Base-by-base conservation (phyloP, 1,140 invertebrate species). In the Trichonephila clavata region DNA sequence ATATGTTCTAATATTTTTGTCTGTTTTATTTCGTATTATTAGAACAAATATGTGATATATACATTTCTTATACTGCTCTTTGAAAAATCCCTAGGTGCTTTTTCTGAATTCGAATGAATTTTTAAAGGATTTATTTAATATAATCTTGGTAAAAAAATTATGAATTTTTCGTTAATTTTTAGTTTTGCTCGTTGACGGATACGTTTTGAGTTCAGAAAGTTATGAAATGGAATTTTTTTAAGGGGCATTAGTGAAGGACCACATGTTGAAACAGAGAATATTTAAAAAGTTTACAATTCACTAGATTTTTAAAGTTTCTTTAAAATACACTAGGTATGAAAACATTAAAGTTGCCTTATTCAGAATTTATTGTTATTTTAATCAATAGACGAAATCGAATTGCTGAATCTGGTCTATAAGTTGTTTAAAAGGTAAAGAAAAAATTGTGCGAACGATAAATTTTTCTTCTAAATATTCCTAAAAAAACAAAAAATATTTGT, bases 41-140 rank as follows among this genome's bases (percentile, higher is more conserved):
- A 59, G 43, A 16, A 60, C n/a, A 84, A 59, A 59, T 50, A 50
- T 84, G 83, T 84, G 83, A 84, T 84, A 84, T 84, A 84, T 84
- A 84, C 83, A 84, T 84, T 84, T 84, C 83, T 84, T 50, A 84
- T 21, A 84, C 5, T 27, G 43, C 43, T 84, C 50, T 84, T 84
- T 59, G 13, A 32, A 57, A 7, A 39, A 84, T 59, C 39, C 50
- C 5, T 84, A 84, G 83, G 50, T 84, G 83, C 83, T 84, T 84
- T 27, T 57, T 84, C 50, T 27, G 57, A 13, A 59, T 84, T 60
- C 1, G 20, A 84, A 10, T 57, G 10, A 10, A 6, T 50, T 13
- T 84, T 84, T 84, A 32, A 32, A 27, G 43, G n/a, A 3, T 2
- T 59, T 59, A 18, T 21, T 84, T 84, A 7, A 18, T 24, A 7